Evolutionary conservation across 2,113 vertebrate genomes (phyloP).

Genomic region (Acrocephalus kingi): DNA sequence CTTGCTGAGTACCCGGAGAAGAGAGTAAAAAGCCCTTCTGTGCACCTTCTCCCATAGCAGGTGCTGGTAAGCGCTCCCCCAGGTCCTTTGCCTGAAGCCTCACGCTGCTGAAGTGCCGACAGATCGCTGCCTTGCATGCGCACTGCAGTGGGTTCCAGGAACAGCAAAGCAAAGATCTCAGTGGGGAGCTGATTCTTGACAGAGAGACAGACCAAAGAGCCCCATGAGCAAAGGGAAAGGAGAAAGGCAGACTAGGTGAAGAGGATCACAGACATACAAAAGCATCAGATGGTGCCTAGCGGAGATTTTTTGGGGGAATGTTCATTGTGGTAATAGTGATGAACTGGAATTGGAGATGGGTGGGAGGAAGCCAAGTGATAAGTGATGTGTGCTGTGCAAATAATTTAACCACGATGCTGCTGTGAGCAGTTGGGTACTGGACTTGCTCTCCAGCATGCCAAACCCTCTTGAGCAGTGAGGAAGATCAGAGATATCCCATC

Average conservation of each 20-base stretch:
- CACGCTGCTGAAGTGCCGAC: rapidly evolving
- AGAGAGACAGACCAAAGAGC: neutral
- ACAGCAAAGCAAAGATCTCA: neutral
- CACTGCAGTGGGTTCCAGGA: neutral
- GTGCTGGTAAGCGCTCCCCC: neutral
- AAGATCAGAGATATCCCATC: neutral
- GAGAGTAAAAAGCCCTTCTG: neutral
- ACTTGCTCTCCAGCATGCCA: neutral
- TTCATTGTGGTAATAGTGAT: neutral
- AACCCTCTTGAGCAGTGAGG: neutral
- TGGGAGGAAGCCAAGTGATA: neutral
- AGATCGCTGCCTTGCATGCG: neutral
- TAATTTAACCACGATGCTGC: neutral
- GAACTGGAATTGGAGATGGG: neutral
- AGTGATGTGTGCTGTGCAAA: neutral
- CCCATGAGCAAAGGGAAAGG: neutral
- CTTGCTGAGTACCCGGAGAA: neutral
- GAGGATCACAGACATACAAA: neutral
- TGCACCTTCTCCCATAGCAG: neutral
- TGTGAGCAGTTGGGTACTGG: rapidly evolving
- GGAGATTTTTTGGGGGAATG: rapidly evolving
- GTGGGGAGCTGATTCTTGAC: neutral
- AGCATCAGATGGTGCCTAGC: rapidly evolving
- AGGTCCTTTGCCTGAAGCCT: neutral
- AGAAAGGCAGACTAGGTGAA: neutral